These are phyloP conservation scores for Dolomedes plantarius DNA, from an alignment of 2,888 invertebrate genomes.

Conservation along the genomic window DNA sequence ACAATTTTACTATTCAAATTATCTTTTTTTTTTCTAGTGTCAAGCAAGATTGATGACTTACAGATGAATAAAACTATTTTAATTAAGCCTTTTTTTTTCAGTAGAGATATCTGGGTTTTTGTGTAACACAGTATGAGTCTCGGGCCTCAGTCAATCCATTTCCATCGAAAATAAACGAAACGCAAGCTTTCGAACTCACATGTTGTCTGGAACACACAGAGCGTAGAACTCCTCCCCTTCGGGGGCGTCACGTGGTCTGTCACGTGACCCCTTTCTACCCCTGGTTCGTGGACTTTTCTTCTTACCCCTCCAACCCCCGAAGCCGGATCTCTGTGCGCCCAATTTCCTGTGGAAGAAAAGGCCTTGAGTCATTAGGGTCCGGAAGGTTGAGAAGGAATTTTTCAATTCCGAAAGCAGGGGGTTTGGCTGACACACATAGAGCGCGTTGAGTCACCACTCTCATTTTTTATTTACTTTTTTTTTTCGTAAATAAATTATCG, in stretches of 20 bases:
- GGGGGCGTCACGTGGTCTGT: slow-evolving; percentile 26
- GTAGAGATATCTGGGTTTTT: too few relatives aligned
- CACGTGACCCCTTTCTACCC: slow-evolving; percentile 42
- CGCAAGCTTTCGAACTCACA: too few relatives aligned
- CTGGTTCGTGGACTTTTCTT: slow-evolving; percentile 2
- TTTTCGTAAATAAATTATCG: slow-evolving; percentile 61
- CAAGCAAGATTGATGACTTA: too few relatives aligned
- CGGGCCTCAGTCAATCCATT: too few relatives aligned
- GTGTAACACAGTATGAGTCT: too few relatives aligned
- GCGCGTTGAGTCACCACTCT: slow-evolving; percentile 26
- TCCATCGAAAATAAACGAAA: too few relatives aligned
- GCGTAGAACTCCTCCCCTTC: neutral
- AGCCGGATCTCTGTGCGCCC: slow-evolving; percentile 42
- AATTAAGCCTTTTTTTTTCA: too few relatives aligned
- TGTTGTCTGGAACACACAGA: neutral
- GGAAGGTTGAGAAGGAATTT: slow-evolving; percentile 53
- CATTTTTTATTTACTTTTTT: neutral
- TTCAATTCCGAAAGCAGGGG: slow-evolving; percentile 20
- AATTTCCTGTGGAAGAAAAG: slow-evolving; percentile 57
- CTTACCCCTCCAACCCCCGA: slow-evolving; percentile 23
- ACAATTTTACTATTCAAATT: too few relatives aligned
- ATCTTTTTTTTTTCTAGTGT: too few relatives aligned
- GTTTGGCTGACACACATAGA: slow-evolving; percentile 27
- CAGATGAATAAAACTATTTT: too few relatives aligned
- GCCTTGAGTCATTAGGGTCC: slow-evolving; percentile 37